phyloP scores from a whole-genome alignment of 2,888 invertebrate species.

The Aethes cnicana region DNA sequence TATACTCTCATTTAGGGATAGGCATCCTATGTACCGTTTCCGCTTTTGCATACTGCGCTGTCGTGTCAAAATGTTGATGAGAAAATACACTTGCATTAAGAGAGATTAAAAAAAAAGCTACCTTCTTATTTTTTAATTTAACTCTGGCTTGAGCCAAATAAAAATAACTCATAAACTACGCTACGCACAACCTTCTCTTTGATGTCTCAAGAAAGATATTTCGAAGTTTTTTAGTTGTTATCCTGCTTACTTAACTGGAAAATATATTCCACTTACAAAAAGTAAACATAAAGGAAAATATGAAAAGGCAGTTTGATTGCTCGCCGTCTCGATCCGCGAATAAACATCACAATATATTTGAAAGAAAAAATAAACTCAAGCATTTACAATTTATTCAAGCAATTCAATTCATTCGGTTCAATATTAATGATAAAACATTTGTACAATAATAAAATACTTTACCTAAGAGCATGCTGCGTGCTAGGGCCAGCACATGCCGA shows the following conservation, averaged over 20 bases:
- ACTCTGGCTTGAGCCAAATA: neutral
- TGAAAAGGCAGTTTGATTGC: neutral
- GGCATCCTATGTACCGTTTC: too few species aligned
- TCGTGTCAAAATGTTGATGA: constrained; percentile 5
- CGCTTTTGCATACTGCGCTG: neutral
- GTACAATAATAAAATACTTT: constrained; percentile 22
- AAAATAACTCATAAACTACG: neutral
- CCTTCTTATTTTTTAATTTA: too few species aligned
- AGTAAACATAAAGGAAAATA: neutral
- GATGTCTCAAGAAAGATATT: neutral
- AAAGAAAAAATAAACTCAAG: constrained; percentile 3
- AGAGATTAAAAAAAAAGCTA: constrained; percentile 14
- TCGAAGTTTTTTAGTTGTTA: neutral
- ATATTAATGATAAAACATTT: constrained; percentile 33
- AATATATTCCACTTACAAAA: neutral
- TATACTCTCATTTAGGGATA: too few species aligned
- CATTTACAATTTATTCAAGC: constrained; percentile 30
- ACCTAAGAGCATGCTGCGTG: constrained; percentile 30
- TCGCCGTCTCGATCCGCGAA: neutral
- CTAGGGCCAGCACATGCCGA: constrained; percentile 68
- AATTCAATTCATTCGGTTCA: constrained; percentile 24
- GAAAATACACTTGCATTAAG: constrained; percentile 12
- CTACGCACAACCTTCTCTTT: neutral
- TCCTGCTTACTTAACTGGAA: neutral
- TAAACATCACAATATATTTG: neutral